A percentile compares a stretch with the other conserved stretches of the same genome.
Evolutionary conservation across 2,113 vertebrate species (phyloP).

Genomic region (Podocnemis expansa): DNA sequence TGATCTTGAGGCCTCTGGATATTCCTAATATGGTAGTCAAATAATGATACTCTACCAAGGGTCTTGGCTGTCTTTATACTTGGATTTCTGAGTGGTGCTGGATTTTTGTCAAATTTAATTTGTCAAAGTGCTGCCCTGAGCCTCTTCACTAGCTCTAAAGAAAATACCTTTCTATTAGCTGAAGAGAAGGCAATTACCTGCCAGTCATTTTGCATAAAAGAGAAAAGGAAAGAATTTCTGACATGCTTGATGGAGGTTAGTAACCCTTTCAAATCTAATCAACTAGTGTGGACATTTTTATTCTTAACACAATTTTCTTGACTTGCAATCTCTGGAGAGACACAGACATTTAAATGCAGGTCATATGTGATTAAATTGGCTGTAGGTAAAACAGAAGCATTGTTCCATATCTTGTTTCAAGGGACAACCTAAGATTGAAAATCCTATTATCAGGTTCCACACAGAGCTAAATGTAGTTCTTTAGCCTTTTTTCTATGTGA

Average conservation of each 20-base stretch:
- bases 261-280: conserved; percentile 37
- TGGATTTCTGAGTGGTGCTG: background rate
- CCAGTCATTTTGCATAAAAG: conserved; percentile 52
- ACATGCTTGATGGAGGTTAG: conserved; percentile 35
- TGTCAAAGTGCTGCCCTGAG: conserved; percentile 15
- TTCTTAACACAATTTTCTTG: conserved; percentile 18
- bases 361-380: background rate
- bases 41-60: background rate
- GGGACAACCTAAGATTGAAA: background rate
- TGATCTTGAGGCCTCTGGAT: background rate
- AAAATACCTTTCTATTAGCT: conserved; percentile 49
- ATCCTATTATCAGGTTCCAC: background rate
- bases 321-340: background rate
- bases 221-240: conserved; percentile 43
- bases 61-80: conserved; percentile 14
- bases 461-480: fast-evolving
- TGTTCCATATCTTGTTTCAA: background rate
- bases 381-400: background rate
- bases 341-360: conserved; percentile 6
- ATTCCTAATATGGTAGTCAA: background rate
- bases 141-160: background rate
- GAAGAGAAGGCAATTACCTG: conserved; percentile 54
- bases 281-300: conserved; percentile 27
- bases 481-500: background rate
- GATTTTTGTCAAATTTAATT: conserved; percentile 50